Evolutionary conservation across 2,797 vertebrate genomes (phyloP).

Genomic region (Myoxocephalus aenaeus): DNA sequence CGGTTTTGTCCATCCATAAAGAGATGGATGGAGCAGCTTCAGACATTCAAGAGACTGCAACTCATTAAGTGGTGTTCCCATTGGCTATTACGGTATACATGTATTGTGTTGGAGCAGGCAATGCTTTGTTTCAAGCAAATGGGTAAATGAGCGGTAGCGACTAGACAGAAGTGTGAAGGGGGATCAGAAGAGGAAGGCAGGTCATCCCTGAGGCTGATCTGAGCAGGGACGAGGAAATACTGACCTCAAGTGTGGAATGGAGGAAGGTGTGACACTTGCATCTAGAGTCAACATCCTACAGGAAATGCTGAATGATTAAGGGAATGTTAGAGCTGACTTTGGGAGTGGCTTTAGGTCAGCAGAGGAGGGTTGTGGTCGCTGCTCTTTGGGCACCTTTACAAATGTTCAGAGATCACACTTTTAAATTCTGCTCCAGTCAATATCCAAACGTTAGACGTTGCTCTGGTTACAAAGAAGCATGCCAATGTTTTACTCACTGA

Average conservation of each 20-base stretch:
- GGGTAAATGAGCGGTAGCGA: conserved; percentile 12
- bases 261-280: conserved; percentile 4
- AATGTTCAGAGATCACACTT: not conserved
- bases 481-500: not conserved
- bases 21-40: conserved; percentile 16
- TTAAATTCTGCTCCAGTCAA: too few relatives aligned
- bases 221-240: conserved; percentile 10
- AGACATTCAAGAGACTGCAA: conserved; percentile 47
- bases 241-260: conserved; percentile 13
- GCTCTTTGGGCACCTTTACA: not conserved
- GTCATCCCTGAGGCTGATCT: conserved; percentile 11
- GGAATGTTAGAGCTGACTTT: conserved; percentile 11
- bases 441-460: not conserved
- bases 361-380: not conserved
- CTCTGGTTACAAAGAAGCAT: not conserved
- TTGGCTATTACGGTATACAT: conserved; percentile 36
- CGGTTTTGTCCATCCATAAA: conserved; percentile 39
- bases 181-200: conserved; percentile 19
- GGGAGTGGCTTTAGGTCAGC: not conserved
- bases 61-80: conserved; percentile 47
- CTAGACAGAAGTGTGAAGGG: not conserved
- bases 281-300: conserved; percentile 22
- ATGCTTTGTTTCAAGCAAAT: conserved; percentile 26
- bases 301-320: not conserved
- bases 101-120: conserved; percentile 30